Conservation (phyloP, 2,797 vertebrate species). For the Danio tinwini region DNA sequence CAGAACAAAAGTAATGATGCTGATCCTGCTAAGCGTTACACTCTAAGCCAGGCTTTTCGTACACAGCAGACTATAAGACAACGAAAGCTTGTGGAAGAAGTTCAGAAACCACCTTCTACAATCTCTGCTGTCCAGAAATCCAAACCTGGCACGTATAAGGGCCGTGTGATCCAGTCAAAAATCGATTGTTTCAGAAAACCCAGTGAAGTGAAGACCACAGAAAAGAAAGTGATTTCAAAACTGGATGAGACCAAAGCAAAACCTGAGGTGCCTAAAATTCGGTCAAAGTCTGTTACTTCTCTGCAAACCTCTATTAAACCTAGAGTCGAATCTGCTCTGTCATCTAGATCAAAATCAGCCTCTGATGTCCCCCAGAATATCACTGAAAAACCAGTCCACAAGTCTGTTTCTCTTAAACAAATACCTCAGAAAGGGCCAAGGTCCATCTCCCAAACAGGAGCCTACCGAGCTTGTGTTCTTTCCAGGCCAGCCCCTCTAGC, state of each 20-base stretch:
- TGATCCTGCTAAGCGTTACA: conserved; percentile 73
- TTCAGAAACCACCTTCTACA: conserved; percentile 66
- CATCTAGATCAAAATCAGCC: conserved; percentile 62
- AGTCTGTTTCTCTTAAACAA: conserved; percentile 31
- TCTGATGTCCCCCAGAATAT: conserved; percentile 43
- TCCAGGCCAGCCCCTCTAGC: conserved; percentile 38
- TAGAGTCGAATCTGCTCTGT: conserved; percentile 36
- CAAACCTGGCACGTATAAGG: conserved; percentile 86
- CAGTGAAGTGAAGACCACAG: conserved; percentile 43
- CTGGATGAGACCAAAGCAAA: conserved; percentile 33
- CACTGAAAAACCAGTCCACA: conserved; percentile 33
- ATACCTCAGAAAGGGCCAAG: conserved; percentile 48
- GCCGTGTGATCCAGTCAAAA: conserved; percentile 89
- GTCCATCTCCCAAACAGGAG: conserved; percentile 30
- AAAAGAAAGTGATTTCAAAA: conserved; percentile 49
- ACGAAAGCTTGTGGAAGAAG: conserved; percentile 70
- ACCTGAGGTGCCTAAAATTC: conserved; percentile 34
- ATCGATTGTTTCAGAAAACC: conserved; percentile 90
- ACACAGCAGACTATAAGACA: conserved; percentile 73
- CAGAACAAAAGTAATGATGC: conserved; percentile 54
- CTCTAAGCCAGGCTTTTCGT: conserved; percentile 76
- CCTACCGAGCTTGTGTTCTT: conserved; percentile 47
- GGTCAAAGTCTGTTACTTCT: conserved; percentile 63
- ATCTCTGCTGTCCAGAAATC: conserved; percentile 68
- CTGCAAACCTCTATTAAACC: conserved; percentile 53